phyloP scores from a whole-genome alignment of 2,113 vertebrate species.

The Azemiops feae region DNA sequence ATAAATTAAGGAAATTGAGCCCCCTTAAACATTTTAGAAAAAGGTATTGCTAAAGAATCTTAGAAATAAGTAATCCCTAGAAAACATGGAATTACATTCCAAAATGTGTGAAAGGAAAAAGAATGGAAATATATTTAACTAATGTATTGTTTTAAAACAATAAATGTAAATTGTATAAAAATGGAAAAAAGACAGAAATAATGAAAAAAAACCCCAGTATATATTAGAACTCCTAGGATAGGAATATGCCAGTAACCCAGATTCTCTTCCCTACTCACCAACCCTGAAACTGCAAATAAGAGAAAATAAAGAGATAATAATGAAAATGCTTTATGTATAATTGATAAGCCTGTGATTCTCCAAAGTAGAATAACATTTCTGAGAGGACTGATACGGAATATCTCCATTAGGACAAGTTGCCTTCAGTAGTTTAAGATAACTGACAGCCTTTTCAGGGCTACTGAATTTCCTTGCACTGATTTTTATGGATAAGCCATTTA shows the following conservation, averaged over 20 bases:
- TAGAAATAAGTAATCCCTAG: not conserved
- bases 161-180: not conserved
- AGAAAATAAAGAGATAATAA: not conserved
- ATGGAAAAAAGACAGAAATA: not conserved
- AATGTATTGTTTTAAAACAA: not conserved
- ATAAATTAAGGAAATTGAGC: not conserved
- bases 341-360: not conserved
- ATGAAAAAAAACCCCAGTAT: not conserved
- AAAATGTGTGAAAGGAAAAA: not conserved
- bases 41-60: not conserved
- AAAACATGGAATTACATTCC: not conserved
- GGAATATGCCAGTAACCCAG: not conserved
- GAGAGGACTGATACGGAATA: not conserved
- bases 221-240: not conserved
- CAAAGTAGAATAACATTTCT: too few species aligned
- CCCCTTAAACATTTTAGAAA: not conserved
- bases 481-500: not conserved
- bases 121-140: not conserved
- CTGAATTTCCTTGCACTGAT: not conserved
- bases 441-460: not conserved
- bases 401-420: not conserved
- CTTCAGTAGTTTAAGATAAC: not conserved
- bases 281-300: not conserved
- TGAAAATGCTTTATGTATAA: not conserved
- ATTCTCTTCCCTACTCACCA: not conserved